Evolutionary conservation across 2,113 vertebrate species (phyloP), one percentile per base, ranked within the genome.

Genomic region (Oxyura jamaicensis): DNA sequence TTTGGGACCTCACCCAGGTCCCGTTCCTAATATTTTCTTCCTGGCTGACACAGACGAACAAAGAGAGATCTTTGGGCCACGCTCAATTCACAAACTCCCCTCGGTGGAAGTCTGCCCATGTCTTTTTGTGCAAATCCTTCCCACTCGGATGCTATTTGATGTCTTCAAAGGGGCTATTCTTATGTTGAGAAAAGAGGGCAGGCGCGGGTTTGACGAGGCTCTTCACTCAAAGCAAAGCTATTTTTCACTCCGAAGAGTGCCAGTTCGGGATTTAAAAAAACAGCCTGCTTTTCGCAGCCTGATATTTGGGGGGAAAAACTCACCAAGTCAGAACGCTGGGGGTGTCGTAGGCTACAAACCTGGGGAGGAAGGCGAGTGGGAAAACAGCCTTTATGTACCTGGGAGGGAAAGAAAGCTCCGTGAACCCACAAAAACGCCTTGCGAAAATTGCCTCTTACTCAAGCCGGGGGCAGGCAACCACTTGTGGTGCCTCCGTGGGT

Each of bases 111-210:
- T 88, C 88, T 84, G 93, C 77, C 92, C 83, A 6, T 6, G 22
- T 18, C 79, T 65, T 73, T 72, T 23, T 11, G 22, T 28, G 69
- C 36, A 14, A 65, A 69, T 80, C 75, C 82, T 66, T 55, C 93
- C 82, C 2, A 0, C 79, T 50, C 44, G 0, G 50, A 4, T 10
- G 81, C 6, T 10, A 4, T 90, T 77, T 71, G 87, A 81, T 81
- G 75, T 67, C 87, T 74, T 67, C 93, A 94, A 80, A 94, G 68
- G 41, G 91, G 50, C 82, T 91, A 72, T 76, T 93, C 84, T 91
- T 66, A 18, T 4, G 26, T 0, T 2, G 81, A 89, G 89, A 85
- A 58, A 84, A 44, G 93, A 88, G 77, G 89, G 26, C 62, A 19
- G 36, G 93, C 0, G 0, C 85, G 72, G 91, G 60, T 73, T 84